A percentile compares a stretch with the other conserved stretches of the same genome.
Conservation (phyloP, 1,140 invertebrate genomes). For the Limonius californicus region DNA sequence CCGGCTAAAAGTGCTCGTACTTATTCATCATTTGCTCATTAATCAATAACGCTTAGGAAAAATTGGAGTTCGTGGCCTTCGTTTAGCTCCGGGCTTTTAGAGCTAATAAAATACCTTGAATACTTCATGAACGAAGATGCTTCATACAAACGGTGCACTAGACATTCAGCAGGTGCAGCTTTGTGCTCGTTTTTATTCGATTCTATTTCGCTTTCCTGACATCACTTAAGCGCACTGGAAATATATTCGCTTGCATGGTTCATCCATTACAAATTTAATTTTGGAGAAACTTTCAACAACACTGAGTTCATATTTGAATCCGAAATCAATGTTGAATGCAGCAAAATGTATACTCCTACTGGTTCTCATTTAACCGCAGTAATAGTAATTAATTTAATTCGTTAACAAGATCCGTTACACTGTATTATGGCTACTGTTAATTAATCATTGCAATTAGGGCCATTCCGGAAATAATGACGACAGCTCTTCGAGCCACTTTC, state of each 20-base stretch:
- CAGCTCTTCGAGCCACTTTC: too few relatives aligned
- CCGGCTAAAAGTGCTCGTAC: background rate
- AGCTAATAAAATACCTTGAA: background rate
- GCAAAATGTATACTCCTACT: background rate
- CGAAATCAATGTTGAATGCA: background rate
- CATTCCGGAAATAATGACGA: conserved; percentile 15
- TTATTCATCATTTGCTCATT: background rate
- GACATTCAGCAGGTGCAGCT: background rate
- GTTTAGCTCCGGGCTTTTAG: background rate
- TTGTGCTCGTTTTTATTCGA: background rate
- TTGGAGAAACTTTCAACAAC: too few relatives aligned
- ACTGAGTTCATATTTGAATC: too few relatives aligned
- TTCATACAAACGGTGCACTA: background rate
- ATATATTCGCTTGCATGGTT: background rate
- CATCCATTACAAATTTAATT: too few relatives aligned
- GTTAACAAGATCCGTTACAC: conserved; percentile 27
- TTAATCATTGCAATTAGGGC: conserved; percentile 26
- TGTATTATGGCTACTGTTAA: conserved; percentile 23
- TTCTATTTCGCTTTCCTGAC: background rate
- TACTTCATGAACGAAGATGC: background rate
- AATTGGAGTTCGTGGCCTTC: background rate
- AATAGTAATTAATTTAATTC: conserved; percentile 28
- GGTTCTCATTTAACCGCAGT: conserved; percentile 23
- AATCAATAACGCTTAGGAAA: background rate
- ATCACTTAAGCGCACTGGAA: background rate